Evolutionary conservation across 2,888 invertebrate species (phyloP).

Genomic region (Scaptomyza caliginosa): DNA sequence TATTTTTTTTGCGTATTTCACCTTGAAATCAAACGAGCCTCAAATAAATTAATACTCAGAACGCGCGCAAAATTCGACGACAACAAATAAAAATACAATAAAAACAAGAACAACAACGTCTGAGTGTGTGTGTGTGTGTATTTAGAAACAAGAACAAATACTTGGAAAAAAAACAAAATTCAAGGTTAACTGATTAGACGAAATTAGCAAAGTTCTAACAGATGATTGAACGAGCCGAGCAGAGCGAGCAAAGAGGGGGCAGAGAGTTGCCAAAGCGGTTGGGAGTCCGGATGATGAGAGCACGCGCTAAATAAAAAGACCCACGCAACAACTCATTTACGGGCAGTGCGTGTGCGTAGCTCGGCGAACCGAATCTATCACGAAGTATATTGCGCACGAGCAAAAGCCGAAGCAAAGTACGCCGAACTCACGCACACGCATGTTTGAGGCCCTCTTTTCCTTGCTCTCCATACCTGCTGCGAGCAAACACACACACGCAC

Average conservation of each 20-base stretch:
- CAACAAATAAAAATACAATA: constrained; percentile 54
- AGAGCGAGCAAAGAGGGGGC: not conserved
- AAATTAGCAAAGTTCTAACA: constrained; percentile 76
- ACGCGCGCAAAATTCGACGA: constrained; percentile 66
- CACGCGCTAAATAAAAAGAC: constrained; percentile 69
- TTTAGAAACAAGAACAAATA: constrained; percentile 62
- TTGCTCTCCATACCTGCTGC: not conserved
- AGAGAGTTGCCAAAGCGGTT: not conserved
- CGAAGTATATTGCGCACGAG: constrained; percentile 14
- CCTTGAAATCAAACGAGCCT: constrained; percentile 76
- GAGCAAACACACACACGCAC: no score
- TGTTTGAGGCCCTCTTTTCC: not conserved
- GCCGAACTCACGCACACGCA: constrained; percentile 61
- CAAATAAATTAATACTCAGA: constrained; percentile 72
- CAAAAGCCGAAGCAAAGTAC: constrained; percentile 12
- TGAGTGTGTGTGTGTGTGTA: constrained; percentile 18
- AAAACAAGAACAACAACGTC: constrained; percentile 17
- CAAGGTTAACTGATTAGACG: constrained; percentile 81
- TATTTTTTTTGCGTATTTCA: constrained; percentile 70
- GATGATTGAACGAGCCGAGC: constrained; percentile 58
- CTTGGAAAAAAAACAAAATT: constrained; percentile 63
- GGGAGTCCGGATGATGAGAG: constrained; percentile 56
- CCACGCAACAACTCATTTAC: constrained; percentile 64
- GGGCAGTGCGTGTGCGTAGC: constrained; percentile 60
- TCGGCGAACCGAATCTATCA: constrained; percentile 24